A percentile compares a stretch with the other conserved stretches of the same genome.
Conservation (phyloP, 2,113 vertebrate species). For the Nothocercus julius region DNA sequence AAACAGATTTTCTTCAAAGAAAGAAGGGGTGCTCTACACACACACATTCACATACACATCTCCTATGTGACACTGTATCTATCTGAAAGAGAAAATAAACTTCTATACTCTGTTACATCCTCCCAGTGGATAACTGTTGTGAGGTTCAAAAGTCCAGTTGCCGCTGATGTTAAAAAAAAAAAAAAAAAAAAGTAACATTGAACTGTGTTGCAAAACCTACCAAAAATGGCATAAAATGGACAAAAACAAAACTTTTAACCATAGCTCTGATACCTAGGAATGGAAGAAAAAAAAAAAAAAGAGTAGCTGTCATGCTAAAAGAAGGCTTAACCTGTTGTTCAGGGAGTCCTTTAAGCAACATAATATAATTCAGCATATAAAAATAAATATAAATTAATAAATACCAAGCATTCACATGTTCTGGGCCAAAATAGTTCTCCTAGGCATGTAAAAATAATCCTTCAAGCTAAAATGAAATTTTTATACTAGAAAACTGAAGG, state of each 20-base stretch:
- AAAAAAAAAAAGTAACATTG: not conserved
- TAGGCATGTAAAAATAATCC: not conserved
- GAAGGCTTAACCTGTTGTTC: not conserved
- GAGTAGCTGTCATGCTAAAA: not conserved
- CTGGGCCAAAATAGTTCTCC: not conserved
- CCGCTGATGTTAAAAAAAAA: not conserved
- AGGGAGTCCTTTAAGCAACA: not conserved
- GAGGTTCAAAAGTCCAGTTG: not conserved
- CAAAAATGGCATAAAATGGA: not conserved
- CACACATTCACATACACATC: not conserved
- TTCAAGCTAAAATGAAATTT: not conserved
- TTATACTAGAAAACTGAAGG: not conserved
- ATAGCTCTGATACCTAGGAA: not conserved
- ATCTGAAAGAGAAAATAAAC: not conserved
- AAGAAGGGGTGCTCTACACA: not conserved
- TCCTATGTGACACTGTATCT: not conserved
- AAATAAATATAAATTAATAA: not conserved
- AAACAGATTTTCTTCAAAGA: rapidly evolving
- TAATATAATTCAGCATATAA: not conserved
- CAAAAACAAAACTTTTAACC: not conserved
- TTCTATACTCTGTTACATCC: not conserved
- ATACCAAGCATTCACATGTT: not conserved
- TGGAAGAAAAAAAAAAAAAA: not conserved
- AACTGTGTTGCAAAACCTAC: not conserved
- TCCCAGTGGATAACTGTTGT: not conserved